Conservation (phyloP, 2,113 vertebrate genomes). For the Chaetura pelagica region DNA sequence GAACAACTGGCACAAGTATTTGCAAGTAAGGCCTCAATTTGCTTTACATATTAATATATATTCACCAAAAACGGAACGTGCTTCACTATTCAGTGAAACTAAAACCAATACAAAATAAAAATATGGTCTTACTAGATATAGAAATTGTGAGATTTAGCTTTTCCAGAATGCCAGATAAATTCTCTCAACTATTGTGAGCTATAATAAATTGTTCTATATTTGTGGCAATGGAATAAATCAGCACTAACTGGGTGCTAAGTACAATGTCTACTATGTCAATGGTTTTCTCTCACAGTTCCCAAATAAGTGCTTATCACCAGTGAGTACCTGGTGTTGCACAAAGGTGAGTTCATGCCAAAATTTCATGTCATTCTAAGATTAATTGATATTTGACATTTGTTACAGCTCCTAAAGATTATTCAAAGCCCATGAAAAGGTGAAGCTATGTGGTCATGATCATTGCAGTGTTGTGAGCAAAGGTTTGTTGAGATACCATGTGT, state of each 20-base stretch:
- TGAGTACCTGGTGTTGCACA: background rate
- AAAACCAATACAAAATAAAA: background rate
- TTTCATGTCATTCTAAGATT: background rate
- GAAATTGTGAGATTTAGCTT: background rate
- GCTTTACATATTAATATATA: background rate
- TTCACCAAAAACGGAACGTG: background rate
- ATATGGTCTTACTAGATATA: background rate
- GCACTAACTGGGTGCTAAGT: background rate
- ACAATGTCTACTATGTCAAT: background rate
- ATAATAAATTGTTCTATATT: background rate
- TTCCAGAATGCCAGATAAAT: background rate
- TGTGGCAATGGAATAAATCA: background rate
- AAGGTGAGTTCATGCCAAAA: background rate
- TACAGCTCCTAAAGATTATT: background rate
- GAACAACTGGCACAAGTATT: background rate
- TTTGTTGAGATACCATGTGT: background rate
- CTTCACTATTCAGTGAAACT: background rate
- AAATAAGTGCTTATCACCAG: background rate
- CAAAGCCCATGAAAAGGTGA: background rate
- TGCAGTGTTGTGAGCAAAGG: background rate
- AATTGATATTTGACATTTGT: background rate
- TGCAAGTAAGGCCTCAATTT: background rate
- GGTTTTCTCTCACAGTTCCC: background rate
- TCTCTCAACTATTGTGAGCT: background rate
- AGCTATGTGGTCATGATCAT: no score